phyloP scores from a whole-genome alignment of 2,797 vertebrate genomes.

The Peromyscus nudipes region DNA sequence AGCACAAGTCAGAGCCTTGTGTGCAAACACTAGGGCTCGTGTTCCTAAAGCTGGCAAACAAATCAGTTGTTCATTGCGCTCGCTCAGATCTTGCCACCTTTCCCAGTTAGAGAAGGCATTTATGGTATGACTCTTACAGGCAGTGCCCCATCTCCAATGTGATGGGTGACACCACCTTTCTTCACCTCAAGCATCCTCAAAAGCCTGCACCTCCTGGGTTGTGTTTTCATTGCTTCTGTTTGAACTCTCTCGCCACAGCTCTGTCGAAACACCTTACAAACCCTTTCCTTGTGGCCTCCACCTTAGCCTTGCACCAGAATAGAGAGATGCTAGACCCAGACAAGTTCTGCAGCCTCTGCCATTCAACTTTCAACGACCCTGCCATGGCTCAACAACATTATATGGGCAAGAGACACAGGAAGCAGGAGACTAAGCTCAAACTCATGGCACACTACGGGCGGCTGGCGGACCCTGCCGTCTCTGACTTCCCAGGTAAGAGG shows the following conservation, averaged over 20 bases:
- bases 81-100: conserved; percentile 25
- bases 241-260: conserved; percentile 81
- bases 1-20: neutral
- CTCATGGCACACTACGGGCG: conserved; percentile 96
- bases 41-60: neutral
- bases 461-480: conserved; percentile 85
- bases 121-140: neutral
- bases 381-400: conserved; percentile 99
- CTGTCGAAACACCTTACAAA: conserved; percentile 84
- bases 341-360: conserved; percentile 97
- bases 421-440: conserved; percentile 96
- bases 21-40: neutral
- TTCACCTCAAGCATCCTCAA: neutral
- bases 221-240: conserved; percentile 80
- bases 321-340: conserved; percentile 91
- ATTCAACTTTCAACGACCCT: conserved; percentile 97
- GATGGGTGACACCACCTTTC: conserved; percentile 17
- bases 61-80: neutral
- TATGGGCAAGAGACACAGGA: conserved; percentile 97
- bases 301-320: conserved; percentile 88
- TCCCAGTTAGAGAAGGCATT: conserved; percentile 29
- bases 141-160: neutral
- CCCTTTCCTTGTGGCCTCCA: conserved; percentile 84
- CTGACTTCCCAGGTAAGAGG: conserved; percentile 88
- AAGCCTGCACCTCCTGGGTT: conserved; percentile 60